Evolutionary conservation across 2,888 invertebrate genomes (phyloP), one percentile per base, ranked within the genome.

Genomic region (Ophraella communa): DNA sequence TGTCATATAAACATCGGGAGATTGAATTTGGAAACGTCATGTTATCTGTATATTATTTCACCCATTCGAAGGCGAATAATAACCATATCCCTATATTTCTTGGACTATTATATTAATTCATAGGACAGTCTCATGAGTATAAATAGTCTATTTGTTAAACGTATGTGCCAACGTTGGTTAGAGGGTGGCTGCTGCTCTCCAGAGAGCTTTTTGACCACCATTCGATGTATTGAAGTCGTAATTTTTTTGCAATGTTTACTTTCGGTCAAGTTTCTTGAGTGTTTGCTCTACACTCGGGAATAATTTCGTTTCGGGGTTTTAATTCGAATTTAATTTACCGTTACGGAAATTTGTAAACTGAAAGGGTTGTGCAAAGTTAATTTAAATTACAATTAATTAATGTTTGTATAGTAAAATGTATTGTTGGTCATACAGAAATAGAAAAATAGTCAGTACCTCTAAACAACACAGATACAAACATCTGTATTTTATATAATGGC

Each of bases 171-270:
- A 21, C 21, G 11, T 20, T 45, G 20, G 21, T 18, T 49, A 17
- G 27, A 27, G 49, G 5, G 4, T 14, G 8, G 5, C 49, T n/a
- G 17, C 14, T 7, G 8, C 24, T 49, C 49, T 7, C 49, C 14
- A 24, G 49, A 23, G 49, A 49, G 1, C 27, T 7, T 49, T 49
- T 49, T 49, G 27, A 49, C 27, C 49, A 49, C 23, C 27, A 49
- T 24, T 49, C 49, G 14, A 49, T 8, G 1, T 11, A 49, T 14
- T 49, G 24, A 1, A 49, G 8, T 49, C 45, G 21, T 47, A 20
- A n/a, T 14, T 49, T 49, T 49, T 27, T 49, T 21, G 23, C 17
- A 27, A n/a, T 49, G 24, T 49, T 49, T 49, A 49, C 24, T 14
- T 24, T 27, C 8, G 49, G 24, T 24, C 17, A 49, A 11, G 45